phyloP scores from a whole-genome alignment of 1,140 invertebrate genomes.

The Leptoteleia sp. region DNA sequence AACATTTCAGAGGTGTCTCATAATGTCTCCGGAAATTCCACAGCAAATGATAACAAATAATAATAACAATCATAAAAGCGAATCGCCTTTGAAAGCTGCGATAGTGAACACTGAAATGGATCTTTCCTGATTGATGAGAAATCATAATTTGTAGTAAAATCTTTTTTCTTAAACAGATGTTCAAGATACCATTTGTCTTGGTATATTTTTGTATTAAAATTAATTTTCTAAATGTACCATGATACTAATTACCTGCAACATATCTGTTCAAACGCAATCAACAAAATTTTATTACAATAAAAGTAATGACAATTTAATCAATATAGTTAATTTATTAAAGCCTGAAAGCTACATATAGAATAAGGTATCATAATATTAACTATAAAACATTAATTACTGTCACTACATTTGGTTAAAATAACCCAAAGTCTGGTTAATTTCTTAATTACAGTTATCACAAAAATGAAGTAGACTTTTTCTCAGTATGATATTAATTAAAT shows the following conservation, averaged over 20 bases:
- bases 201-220: constrained; percentile 48
- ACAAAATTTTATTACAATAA: too few species aligned
- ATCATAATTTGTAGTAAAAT: constrained; percentile 34
- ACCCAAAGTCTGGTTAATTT: too few species aligned
- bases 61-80: constrained; percentile 40
- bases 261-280: too few species aligned
- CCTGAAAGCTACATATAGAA: too few species aligned
- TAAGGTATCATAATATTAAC: too few species aligned
- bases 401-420: too few species aligned
- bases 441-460: too few species aligned
- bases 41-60: neutral
- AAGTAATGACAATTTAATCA: too few species aligned
- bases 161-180: constrained; percentile 45
- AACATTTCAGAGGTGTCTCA: constrained; percentile 12
- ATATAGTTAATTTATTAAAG: constrained; percentile 1
- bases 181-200: constrained; percentile 24
- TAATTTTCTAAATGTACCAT: constrained; percentile 7
- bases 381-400: too few species aligned
- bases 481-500: too few species aligned
- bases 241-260: constrained; percentile 30
- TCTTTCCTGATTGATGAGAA: constrained; percentile 46
- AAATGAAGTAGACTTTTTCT: too few species aligned
- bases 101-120: constrained; percentile 27
- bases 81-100: constrained; percentile 12
- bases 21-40: constrained; percentile 14